A percentile compares a stretch with the other conserved stretches of the same genome.
phyloP scores from a whole-genome alignment of 2,113 vertebrate species.

The Varanus komodoensis region DNA sequence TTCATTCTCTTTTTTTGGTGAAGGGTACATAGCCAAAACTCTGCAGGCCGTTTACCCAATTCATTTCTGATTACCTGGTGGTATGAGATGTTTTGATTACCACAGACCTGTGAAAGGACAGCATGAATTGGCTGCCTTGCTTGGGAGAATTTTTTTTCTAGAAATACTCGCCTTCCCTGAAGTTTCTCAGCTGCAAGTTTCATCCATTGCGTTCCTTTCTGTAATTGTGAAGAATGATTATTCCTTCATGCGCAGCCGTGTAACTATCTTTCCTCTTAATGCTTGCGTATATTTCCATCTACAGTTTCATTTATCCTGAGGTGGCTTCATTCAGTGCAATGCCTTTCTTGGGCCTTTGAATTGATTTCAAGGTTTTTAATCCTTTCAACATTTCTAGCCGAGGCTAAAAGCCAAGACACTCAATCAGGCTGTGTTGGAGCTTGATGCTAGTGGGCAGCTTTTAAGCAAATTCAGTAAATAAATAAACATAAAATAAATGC shows the following conservation, averaged over 20 bases:
- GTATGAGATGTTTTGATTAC: neutral
- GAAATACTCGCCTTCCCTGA: neutral
- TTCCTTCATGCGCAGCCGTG: neutral
- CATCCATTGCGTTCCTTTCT: neutral
- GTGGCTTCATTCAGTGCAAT: neutral
- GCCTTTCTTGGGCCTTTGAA: neutral
- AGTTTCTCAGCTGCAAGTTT: neutral
- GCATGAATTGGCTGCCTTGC: neutral
- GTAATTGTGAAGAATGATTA: neutral
- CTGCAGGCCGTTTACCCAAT: neutral
- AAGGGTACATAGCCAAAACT: neutral
- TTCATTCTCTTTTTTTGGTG: no score
- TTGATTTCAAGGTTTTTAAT: neutral
- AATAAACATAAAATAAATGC: neutral
- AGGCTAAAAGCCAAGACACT: neutral
- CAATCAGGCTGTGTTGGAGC: neutral
- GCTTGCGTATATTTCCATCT: neutral
- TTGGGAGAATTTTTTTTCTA: slow-evolving; percentile 5
- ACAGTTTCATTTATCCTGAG: neutral
- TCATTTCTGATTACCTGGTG: slow-evolving; percentile 6
- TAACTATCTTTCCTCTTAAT: neutral
- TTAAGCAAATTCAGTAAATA: no score
- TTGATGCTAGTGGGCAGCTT: no score
- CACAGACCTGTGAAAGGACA: neutral
- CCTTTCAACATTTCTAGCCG: neutral